phyloP scores from a whole-genome alignment of 2,797 vertebrate genomes.

The Chromobotia macracanthus region DNA sequence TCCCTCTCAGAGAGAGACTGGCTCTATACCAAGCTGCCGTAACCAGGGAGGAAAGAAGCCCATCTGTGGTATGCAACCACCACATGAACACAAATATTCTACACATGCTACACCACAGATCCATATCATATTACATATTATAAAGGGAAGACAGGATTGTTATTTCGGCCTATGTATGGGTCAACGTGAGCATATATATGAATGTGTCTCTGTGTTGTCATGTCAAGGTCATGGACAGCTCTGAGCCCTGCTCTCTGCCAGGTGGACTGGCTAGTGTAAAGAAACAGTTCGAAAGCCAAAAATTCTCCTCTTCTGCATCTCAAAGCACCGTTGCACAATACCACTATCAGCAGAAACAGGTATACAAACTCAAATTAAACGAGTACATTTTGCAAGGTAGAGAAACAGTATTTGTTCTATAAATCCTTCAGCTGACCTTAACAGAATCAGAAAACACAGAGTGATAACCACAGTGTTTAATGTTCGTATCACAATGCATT shows the following conservation, averaged over 20 bases:
- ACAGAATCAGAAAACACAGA: neutral
- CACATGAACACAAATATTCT: neutral
- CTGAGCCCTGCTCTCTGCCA: conserved; percentile 83
- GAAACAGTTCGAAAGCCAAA: conserved; percentile 90
- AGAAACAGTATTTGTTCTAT: too few relatives aligned
- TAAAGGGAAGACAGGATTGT: too few relatives aligned
- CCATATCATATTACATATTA: conserved; percentile 2
- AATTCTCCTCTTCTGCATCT: conserved; percentile 74
- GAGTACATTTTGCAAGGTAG: too few relatives aligned
- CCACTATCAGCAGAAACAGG: conserved; percentile 79
- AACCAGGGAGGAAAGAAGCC: conserved; percentile 76
- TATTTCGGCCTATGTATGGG: neutral
- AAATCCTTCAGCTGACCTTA: neutral
- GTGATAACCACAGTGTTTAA: neutral
- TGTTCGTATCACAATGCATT: neutral
- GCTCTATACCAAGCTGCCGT: conserved; percentile 89
- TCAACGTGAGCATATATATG: conserved; percentile 17
- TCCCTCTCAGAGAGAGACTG: conserved; percentile 89
- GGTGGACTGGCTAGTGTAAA: conserved; percentile 92
- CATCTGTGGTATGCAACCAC: conserved; percentile 70
- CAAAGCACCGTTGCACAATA: conserved; percentile 79
- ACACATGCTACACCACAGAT: conserved; percentile 7
- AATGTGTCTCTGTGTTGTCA: conserved; percentile 38
- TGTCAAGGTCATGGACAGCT: conserved; percentile 86
- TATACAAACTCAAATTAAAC: conserved; percentile 20